A percentile compares a stretch with the other conserved stretches of the same genome.
phyloP scores from a whole-genome alignment of 2,113 vertebrate genomes.

The Oreochromis niloticus region DNA sequence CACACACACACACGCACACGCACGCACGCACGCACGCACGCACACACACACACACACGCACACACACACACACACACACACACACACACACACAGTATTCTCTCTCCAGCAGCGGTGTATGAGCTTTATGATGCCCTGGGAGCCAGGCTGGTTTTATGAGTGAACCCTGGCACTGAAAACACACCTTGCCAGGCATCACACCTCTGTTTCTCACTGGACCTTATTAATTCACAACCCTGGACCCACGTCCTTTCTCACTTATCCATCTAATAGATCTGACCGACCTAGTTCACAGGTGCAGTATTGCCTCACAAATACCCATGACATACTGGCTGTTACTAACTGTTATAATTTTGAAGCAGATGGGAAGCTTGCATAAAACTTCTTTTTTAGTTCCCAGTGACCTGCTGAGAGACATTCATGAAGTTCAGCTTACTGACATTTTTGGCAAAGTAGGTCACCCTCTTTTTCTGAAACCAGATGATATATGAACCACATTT shows the following conservation, averaged over 20 bases:
- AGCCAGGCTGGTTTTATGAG: constrained; percentile 17
- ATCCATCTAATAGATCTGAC: neutral
- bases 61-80: neutral
- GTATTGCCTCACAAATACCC: neutral
- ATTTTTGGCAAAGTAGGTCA: neutral
- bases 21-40: neutral
- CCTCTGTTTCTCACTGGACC: constrained; percentile 1
- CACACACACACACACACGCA: neutral
- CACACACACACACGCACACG: neutral
- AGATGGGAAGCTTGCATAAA: neutral
- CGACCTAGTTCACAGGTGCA: neutral
- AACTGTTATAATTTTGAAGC: neutral
- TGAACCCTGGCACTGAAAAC: neutral
- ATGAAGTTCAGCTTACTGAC: neutral
- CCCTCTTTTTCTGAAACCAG: neutral
- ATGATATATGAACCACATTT: neutral
- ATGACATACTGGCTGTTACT: neutral
- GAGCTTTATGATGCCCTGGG: constrained; percentile 19
- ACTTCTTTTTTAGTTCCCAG: neutral
- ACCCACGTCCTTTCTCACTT: neutral
- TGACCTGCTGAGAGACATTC: neutral
- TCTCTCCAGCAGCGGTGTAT: neutral
- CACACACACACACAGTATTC: neutral
- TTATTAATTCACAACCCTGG: constrained; percentile 3
- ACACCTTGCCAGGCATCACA: constrained; percentile 1